Conservation (phyloP, 2,113 vertebrate species). For the Sinocyclocheilus grahami region DNA sequence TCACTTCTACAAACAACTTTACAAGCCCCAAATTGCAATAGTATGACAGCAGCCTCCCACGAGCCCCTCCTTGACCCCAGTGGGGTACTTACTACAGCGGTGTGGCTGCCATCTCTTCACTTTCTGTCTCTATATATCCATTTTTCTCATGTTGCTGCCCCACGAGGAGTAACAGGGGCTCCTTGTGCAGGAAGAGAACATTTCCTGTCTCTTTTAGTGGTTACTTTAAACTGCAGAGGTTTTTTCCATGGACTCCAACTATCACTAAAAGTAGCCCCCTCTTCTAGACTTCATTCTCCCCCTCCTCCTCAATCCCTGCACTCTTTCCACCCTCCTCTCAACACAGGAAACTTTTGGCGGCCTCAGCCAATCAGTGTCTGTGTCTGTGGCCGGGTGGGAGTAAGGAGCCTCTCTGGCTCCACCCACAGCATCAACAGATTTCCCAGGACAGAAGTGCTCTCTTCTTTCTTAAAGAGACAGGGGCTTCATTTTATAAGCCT, state of each 20-base stretch:
- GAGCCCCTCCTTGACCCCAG: constrained; percentile 33
- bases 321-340: constrained; percentile 13
- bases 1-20: background rate
- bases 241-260: background rate
- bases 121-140: constrained; percentile 29
- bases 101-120: constrained; percentile 25
- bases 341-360: constrained; percentile 78
- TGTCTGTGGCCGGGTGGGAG: constrained; percentile 54
- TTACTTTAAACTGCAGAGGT: constrained; percentile 24
- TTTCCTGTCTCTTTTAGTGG: constrained; percentile 49
- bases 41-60: constrained; percentile 19
- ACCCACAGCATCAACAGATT: constrained; percentile 48
- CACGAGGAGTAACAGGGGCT: constrained; percentile 56
- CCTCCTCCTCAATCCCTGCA: constrained; percentile 22
- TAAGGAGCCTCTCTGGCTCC: constrained; percentile 45
- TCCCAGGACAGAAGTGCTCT: constrained; percentile 37
- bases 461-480: constrained; percentile 69
- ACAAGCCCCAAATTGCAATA: background rate
- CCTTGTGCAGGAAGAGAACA: background rate
- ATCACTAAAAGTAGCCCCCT: constrained; percentile 38
- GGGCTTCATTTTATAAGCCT: background rate
- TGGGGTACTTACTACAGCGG: constrained; percentile 56
- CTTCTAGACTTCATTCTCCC: constrained; percentile 39
- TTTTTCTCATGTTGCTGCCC: constrained; percentile 39
- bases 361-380: constrained; percentile 73